Conservation (phyloP, 2,113 vertebrate species). For the Sus scrofa region DNA sequence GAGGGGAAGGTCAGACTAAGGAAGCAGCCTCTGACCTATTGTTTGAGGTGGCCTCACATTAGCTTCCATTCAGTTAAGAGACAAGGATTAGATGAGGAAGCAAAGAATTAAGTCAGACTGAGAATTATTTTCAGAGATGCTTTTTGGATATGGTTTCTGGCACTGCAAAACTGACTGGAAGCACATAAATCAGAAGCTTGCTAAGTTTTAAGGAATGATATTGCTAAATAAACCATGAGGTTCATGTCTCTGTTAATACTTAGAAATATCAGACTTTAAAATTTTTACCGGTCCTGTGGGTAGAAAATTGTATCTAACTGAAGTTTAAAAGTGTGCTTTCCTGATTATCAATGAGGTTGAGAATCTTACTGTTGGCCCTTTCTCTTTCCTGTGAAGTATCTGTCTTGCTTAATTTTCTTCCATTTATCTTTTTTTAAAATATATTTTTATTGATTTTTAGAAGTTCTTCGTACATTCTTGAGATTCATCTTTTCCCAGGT, state of each 20-base stretch:
- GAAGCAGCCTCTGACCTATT: not conserved
- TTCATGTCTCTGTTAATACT: not conserved
- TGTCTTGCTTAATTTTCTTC: not conserved
- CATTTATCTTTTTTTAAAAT: not conserved
- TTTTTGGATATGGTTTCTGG: not conserved
- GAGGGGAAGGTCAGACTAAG: not conserved
- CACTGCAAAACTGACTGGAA: not conserved
- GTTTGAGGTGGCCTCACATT: not conserved
- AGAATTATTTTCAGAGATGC: not conserved
- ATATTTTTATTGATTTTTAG: not conserved
- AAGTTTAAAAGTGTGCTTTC: constrained; percentile 3
- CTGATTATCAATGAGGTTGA: not conserved
- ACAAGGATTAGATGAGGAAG: not conserved
- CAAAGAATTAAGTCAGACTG: not conserved
- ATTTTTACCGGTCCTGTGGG: not conserved
- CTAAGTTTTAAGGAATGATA: not conserved
- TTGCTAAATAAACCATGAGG: not conserved
- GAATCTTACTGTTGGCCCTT: constrained; percentile 14
- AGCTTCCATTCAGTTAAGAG: not conserved
- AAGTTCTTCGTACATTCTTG: not conserved
- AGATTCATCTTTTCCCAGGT: not conserved
- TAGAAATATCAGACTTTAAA: not conserved
- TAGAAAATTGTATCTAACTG: not conserved
- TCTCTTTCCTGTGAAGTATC: not conserved
- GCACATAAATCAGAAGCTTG: not conserved